Base-by-base conservation (phyloP, 2,888 invertebrate genomes). In the Leuctra nigra region DNA sequence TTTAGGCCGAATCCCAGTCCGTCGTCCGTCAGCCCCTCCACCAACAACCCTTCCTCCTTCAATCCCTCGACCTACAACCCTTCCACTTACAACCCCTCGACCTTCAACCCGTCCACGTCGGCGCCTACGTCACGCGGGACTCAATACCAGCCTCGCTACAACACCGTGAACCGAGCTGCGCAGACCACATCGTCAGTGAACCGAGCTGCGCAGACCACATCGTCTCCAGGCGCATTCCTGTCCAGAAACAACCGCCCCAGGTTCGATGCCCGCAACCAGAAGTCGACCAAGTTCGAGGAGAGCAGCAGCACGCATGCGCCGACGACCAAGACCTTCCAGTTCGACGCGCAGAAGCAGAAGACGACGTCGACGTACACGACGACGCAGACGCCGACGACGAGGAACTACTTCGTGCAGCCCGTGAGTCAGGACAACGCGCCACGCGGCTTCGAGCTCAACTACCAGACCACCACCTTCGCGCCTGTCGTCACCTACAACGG, bases 141-240 rank as follows among this genome's bases (percentile, higher is more conserved):
- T 11, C 41, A 41, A 11, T 59, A 58, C 39, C 54, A 55, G 13
- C 60, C 58, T 6, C 58, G 60, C 20, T 61, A 61, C 57, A 61
- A 61, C 53, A 61, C 60, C 4, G 53, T 61, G 18, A 54, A 25
- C 54, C 55, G 50, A 23, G 29, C 23, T 23, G 54, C 48, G 11
- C 23, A 54, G n/a, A 55, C 47, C 56, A 55, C 29, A 6, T 54
- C 56, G 35, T 39, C 57, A 14, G 57, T 59, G 24, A 62, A 36
- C 44, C 63, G 33, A 4, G 13, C 38, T 2, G 29, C 55, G 18
- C 36, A 29, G 18, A 22, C 20, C 18, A 57, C 52, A 44, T 44
- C 48, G 18, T 36, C 56, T 57, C 41, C 46, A 59, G 11, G 55
- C 56, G 24, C 18, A 44, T 50, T 35, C 50, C 50, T 35, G 50